Evolutionary conservation across 2,888 invertebrate genomes (phyloP), one percentile per base, ranked within the genome.

Genomic region (Chrysotoxum bicinctum): DNA sequence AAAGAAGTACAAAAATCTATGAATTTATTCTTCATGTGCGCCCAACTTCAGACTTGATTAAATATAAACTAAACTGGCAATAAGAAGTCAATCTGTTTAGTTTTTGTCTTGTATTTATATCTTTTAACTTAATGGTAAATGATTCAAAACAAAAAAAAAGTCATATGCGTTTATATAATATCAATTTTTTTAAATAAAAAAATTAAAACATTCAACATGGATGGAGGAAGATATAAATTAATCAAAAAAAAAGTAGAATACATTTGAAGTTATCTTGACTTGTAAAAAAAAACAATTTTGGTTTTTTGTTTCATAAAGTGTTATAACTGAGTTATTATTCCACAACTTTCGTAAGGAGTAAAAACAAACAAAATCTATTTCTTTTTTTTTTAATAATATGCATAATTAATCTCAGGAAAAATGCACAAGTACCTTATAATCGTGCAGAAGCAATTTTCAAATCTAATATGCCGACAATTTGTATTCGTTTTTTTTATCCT

Each of bases 191-290:
- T 62, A 62, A 48, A 81, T 52, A 40, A 54, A 62, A 56, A 50
- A 66, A 74, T 50, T 73, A 76, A 76, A 37, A 84, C 84, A 80
- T 80, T 84, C 80, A 84, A 84, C 79, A 76, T 76, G 40, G 66
- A 70, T 84, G 84, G 84, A 84, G 84, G 84, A 75, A 84, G 70
- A 68, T 79, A 84, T 70, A 70, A 48, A 75, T 68, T 79, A 56
- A 64, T 58, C 16, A 60, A 64, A 54, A 70, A 60, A 73, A 73
- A 73, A 30, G 16, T 60, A 60, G 50, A 66, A 35, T 60, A 72
- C 45, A 66, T 50, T 62, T 50, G 35, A 50, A 66, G 50, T 66
- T 48, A 23, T 50, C 45, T 30, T 32, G 26, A 32, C 12, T 30
- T 45, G 3, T 62, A 30, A 64, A 64, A 30, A 10, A 4, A 8